Conservation (phyloP, 2,113 vertebrate genomes). For the Sylvietta virens region DNA sequence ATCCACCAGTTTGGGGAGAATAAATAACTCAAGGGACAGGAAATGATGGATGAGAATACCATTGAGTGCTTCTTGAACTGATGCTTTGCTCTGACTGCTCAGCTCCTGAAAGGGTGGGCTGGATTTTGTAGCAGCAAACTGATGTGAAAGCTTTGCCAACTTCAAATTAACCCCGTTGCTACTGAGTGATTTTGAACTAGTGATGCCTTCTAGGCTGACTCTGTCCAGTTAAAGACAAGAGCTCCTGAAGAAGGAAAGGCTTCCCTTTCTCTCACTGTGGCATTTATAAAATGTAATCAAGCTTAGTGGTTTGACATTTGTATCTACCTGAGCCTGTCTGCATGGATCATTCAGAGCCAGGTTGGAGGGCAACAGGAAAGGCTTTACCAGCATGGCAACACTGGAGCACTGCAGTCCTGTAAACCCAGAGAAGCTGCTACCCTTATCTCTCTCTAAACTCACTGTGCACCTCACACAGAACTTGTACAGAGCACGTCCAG, state of each 20-base stretch:
- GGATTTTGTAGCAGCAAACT: neutral
- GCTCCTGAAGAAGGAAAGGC: neutral
- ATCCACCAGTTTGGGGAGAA: constrained; percentile 56
- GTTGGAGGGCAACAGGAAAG: neutral
- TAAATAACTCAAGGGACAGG: constrained; percentile 31
- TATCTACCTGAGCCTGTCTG: neutral
- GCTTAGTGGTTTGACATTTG: constrained; percentile 4
- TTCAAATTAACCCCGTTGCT: neutral
- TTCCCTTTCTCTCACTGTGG: neutral
- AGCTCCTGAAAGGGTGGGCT: constrained; percentile 16
- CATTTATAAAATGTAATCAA: neutral
- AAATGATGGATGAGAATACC: constrained; percentile 67
- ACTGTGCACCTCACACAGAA: neutral
- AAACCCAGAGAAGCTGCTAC: neutral
- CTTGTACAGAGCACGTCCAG: neutral
- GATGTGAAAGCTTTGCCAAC: neutral
- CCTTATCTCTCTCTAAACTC: neutral
- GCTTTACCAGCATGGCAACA: neutral
- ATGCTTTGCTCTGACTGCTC: constrained; percentile 21
- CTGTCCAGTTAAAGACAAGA: neutral
- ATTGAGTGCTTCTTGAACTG: constrained; percentile 28
- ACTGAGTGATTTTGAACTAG: neutral
- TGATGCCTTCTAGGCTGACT: neutral
- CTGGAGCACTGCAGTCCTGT: neutral
- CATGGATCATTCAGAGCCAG: neutral